Base-by-base conservation (phyloP, 2,888 invertebrate species). In the Tetragonula carbonaria region DNA sequence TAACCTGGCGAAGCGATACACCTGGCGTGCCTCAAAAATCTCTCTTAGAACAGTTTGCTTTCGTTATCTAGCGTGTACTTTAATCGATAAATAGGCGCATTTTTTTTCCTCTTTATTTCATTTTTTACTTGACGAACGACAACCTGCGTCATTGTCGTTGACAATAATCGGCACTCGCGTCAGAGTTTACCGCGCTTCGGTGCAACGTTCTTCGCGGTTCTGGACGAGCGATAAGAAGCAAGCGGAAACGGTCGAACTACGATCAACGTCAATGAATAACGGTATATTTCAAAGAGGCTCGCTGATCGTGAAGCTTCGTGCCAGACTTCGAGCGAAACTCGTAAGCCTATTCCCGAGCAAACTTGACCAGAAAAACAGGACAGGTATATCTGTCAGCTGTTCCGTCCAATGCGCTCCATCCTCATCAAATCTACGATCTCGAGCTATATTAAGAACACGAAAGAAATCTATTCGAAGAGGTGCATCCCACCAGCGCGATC, bases 321-420 rank as follows among this genome's bases (percentile, higher is more conserved):
- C 33, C 33, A 33, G 33, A 33, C 33, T 33, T n/a, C 6, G 8
- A 33, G 8, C 3, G 21, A 21, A 0, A 21, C 21, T 21, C 28
- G 8, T 5, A 0, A 18, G 21, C 33, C 16, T 55, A 8, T 0
- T 13, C 45, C 2, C 23, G 21, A 11, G 23, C 14, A 23, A 38
- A 53, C 77, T 67, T 65, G 73, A 78, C 74, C 16, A 16, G 33
- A 53, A 72, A 78, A 72, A 80, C 78, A 77, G 72, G 68, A 8
- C 78, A 80, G 84, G 76, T 79, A 53, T 78, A 62, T 33, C 84
- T 78, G 23, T 62, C 88, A 78, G 84, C 74, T 75, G 76, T 78
- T 33, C 33, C 21, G 21, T 21, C 74, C 51, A 18, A 51, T 23
- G 33, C 14, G 2, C 33, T 62, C 59, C 33, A 65, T 65, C 57